These are phyloP conservation scores for Diglossa cyanea DNA, from an alignment of 2,797 vertebrate genomes.

Conservation along the genomic window DNA sequence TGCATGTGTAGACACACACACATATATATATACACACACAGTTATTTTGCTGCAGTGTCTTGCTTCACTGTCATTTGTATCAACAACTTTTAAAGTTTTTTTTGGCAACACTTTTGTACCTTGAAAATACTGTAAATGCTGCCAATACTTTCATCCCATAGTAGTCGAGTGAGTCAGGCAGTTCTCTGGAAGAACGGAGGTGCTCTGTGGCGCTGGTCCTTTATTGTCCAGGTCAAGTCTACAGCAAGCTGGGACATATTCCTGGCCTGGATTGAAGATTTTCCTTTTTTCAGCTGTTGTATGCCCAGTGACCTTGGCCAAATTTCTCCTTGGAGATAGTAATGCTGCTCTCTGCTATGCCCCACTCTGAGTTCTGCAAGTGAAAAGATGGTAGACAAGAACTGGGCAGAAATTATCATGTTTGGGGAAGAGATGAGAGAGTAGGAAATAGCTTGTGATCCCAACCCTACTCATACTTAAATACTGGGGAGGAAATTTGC, in stretches of 20 bases:
- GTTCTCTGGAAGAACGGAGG: background rate
- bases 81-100: background rate
- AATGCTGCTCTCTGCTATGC: background rate
- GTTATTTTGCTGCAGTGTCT: background rate
- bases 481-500: background rate
- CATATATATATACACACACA: too few species aligned
- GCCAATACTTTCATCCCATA: background rate
- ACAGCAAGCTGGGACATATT: background rate
- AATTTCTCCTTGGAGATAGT: background rate
- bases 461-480: background rate
- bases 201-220: background rate
- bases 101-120: background rate
- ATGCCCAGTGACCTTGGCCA: rapidly evolving
- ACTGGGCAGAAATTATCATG: background rate
- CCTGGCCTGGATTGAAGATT: background rate
- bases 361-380: background rate
- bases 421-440: background rate
- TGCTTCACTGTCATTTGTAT: background rate
- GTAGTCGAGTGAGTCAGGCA: background rate
- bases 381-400: background rate
- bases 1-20: rapidly evolving
- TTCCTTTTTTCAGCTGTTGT: background rate
- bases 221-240: background rate
- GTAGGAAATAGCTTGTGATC: background rate
- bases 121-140: background rate